These are phyloP conservation scores for Arnoldichthys spilopterus DNA, from an alignment of 2,797 vertebrate genomes.

Conservation along the genomic window DNA sequence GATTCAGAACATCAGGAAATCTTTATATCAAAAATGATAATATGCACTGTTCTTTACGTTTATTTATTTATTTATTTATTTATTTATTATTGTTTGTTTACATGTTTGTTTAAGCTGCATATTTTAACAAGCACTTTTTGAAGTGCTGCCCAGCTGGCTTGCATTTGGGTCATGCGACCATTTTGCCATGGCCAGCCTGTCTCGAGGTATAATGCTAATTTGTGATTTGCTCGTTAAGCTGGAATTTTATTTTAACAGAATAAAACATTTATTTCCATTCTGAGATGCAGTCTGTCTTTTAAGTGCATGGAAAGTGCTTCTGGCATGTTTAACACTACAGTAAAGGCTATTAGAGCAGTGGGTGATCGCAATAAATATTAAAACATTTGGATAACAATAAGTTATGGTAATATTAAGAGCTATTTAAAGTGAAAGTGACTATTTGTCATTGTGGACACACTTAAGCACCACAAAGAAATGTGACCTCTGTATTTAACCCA, in stretches of 20 bases:
- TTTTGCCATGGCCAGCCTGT: neutral
- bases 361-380: too few species aligned
- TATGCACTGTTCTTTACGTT: neutral
- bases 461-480: too few species aligned
- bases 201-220: neutral
- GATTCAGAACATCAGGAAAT: neutral
- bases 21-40: neutral
- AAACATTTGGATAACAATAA: too few species aligned
- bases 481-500: too few species aligned
- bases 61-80: too few species aligned
- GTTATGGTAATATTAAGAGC: too few species aligned
- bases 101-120: neutral
- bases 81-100: neutral
- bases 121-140: neutral
- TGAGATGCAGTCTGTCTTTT: neutral
- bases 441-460: too few species aligned
- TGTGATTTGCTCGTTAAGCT: neutral
- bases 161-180: neutral
- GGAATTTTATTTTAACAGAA: conserved; percentile 16
- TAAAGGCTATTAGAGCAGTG: neutral
- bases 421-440: too few species aligned
- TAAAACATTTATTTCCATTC: conserved; percentile 13
- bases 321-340: neutral
- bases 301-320: neutral
- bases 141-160: neutral